These are phyloP conservation scores for Neostethus bicornis DNA, from an alignment of 2,797 vertebrate genomes.

Conservation along the genomic window DNA sequence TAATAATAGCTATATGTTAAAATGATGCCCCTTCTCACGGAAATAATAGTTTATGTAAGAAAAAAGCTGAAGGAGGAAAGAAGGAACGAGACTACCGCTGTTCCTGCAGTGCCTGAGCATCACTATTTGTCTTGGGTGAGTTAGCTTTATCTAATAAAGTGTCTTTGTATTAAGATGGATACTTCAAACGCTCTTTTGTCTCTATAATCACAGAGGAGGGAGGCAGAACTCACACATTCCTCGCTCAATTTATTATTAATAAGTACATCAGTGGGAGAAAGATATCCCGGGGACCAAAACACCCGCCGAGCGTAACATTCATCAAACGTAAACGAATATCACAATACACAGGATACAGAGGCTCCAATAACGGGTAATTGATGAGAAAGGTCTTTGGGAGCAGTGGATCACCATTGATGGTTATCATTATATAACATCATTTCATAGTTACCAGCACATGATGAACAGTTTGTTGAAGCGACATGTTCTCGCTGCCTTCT, in stretches of 20 bases:
- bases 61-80: constrained; percentile 40
- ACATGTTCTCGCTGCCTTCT: constrained; percentile 60
- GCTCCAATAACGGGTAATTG: constrained; percentile 84
- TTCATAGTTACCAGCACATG: constrained; percentile 68
- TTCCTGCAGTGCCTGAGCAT: constrained; percentile 58
- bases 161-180: constrained; percentile 87
- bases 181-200: constrained; percentile 83
- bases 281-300: constrained; percentile 83
- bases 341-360: constrained; percentile 83
- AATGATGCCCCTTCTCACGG: constrained; percentile 27
- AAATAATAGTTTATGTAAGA: constrained; percentile 25
- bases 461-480: constrained; percentile 69
- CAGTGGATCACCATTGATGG: constrained; percentile 73
- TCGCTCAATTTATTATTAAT: constrained; percentile 87
- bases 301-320: constrained; percentile 80
- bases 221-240: constrained; percentile 84
- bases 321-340: constrained; percentile 85
- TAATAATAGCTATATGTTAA: constrained; percentile 27
- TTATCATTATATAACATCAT: constrained; percentile 77
- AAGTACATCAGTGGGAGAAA: constrained; percentile 86
- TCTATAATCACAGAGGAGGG: constrained; percentile 84
- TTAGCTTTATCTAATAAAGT: constrained; percentile 87
- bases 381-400: constrained; percentile 79
- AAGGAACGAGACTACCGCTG: constrained; percentile 58
- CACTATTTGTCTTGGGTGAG: constrained; percentile 83